Base-by-base conservation (phyloP, 2,113 vertebrate genomes). In the Neodontobutis hainanensis region DNA sequence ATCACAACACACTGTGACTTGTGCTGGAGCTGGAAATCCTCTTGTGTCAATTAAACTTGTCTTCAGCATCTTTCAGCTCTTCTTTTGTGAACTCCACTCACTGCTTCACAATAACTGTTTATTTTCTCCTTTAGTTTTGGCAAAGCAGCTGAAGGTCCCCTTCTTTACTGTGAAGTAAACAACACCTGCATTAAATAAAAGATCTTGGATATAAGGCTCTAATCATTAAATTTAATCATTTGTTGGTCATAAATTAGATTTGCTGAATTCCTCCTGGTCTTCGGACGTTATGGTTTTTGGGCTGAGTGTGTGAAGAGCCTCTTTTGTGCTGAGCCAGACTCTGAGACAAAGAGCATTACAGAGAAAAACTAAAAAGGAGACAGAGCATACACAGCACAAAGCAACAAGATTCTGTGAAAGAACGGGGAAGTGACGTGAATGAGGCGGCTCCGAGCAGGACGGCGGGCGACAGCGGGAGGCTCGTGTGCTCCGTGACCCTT, bases 291-390 rank as follows among this genome's bases (percentile, higher is more conserved):
- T 49, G 63, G 19, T 36, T 78, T 85, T 83, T 64, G 59, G 61
- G 15, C 52, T 63, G 43, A 27, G n/a, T 75, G 76, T 65, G n/a
- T 75, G 76, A 61, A 58, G 64, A 62, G 64, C 70, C 52, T 71
- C 47, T 56, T 49, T 85, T 86, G 88, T 86, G 5, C 61, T 47
- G 60, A 48, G 48, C 72, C 67, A 35, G 61, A 82, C 45, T 51
- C 4, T n/a, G 11, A 1, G 74, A 89, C 87, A 88, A 88, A 89
- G 80, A 72, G 65, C 8, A 3, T 61, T 40, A 55, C 58, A 84
- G 78, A 87, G 15, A 14, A 19, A 77, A 67, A 88, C 86, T 90
- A 88, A 88, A 85, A 62, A 27, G 19, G 67, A 67, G 73, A 65
- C 57, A 56, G 73, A 78, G 76, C 38, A 75, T 70, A 69, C 81